Evolutionary conservation across 2,797 vertebrate species (phyloP), one percentile per base, ranked within the genome.

Genomic region (Carduelis carduelis): DNA sequence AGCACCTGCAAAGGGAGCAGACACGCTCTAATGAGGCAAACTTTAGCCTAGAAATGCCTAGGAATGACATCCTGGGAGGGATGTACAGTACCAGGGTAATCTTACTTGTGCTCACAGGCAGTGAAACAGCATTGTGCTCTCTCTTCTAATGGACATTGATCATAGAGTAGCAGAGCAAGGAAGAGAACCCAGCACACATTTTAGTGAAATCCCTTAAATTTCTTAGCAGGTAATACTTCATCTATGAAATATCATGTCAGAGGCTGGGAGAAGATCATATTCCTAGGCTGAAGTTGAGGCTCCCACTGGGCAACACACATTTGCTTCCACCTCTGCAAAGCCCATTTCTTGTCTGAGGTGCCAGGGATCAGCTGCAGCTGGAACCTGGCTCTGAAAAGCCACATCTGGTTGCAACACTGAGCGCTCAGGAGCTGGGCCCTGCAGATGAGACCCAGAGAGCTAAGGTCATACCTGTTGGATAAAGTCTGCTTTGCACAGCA

Each of bases 171-270:
- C 47, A 39, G 30, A 80, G 64, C 10, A 63, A 80, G 61, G 16
- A 74, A 32, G 34, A 89, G 44, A 93, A 92, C 35, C 43, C 71
- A 70, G n/a, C 5, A 27, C 24, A 52, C 19, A 24, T 56, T 88
- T 87, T 64, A 30, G 52, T 64, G 41, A 84, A 93, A 80, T 64
- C 43, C 6, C 39, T 83, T 72, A 23, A 18, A 68, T 77, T 88
- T 90, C 68, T 66, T 50, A 77, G 52, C 35, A 74, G 35, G 13
- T 53, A 85, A 61, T 50, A 59, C 26, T 65, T 85, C 28, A 24
- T 23, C 68, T 74, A 22, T 69, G 43, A 83, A 80, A 90, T 8
- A 5, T 32, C 52, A 64, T 43, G 35, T 53, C 63, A 80, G 43
- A 55, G 39, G 11, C 64, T 23, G 30, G 27, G 37, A 39, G 21